Evolutionary conservation across 2,797 vertebrate genomes (phyloP), one percentile per base, ranked within the genome.

Genomic region (Clarias fuscus): DNA sequence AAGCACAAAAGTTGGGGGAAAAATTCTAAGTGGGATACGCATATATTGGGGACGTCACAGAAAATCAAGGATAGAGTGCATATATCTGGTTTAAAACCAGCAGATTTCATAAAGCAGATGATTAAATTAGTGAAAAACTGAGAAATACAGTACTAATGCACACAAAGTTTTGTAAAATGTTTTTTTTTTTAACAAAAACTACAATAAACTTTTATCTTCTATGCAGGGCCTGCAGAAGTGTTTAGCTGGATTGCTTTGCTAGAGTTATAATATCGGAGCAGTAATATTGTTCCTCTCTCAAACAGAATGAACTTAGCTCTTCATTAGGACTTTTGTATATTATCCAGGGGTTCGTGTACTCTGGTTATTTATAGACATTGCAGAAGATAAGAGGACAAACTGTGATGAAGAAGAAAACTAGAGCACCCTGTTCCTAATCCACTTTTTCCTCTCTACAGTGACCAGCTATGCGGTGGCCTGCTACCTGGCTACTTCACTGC

Each of bases 401-500:
- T 93, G 92, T 91, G 91, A 92, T 85, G 27, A 77, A 86, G 92
- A 93, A 94, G 92, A 95, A 93, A 95, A 95, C 91, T 93, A 90
- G 94, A 95, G 92, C 94, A 94, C 93, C 92, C 92, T 93, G 94
- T 94, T 94, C 94, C 91, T 92, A 90, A 92, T 92, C 88, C 92
- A 91, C 90, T 87, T 92, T 90, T 83, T 89, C 89, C 90, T 89
- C 85, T 89, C 84, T 87, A 73, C 92, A 91, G 90, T 92, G 92
- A 73, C 59, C 78, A 84, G 77, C 71, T 73, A 70, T 65, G 77
- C 53, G 20, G 56, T 68, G 62, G 14, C 83, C 86, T 87, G 56
- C 48, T 73, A 82, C 77, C 77, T 82, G 48, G 77, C 20, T 87
- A 84, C 43, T 61, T 71, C 27, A 48, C 73, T 79, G 56, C 56